Conservation (phyloP, 2,113 vertebrate genomes). For the Rallus limicola region DNA sequence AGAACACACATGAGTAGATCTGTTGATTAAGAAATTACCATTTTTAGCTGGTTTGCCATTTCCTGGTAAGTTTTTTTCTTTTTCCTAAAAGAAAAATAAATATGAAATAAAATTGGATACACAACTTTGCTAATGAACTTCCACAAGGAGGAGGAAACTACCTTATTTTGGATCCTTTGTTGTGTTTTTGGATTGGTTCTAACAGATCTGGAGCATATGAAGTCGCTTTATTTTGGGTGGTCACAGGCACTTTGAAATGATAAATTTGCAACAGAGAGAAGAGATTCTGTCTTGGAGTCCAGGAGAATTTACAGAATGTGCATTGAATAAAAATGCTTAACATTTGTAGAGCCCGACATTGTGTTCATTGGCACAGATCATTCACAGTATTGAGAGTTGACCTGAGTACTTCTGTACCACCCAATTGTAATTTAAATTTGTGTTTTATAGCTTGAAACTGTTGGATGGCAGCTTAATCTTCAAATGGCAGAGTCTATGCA, state of each 20-base stretch:
- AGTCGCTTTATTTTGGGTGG: neutral
- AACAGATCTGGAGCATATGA: neutral
- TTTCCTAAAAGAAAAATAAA: neutral
- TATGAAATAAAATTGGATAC: neutral
- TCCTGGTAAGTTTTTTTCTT: neutral
- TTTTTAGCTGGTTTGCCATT: neutral
- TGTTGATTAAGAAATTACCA: neutral
- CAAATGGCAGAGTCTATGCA: slow-evolving; percentile 91
- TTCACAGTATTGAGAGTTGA: slow-evolving; percentile 3
- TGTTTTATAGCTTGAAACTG: slow-evolving; percentile 87
- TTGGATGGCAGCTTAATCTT: slow-evolving; percentile 95
- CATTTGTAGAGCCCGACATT: neutral
- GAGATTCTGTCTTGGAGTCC: neutral
- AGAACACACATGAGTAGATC: neutral
- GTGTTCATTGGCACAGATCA: neutral
- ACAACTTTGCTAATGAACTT: neutral
- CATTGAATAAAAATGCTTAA: neutral
- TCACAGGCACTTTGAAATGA: neutral
- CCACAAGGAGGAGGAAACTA: neutral
- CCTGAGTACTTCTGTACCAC: neutral
- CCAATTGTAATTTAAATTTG: slow-evolving; percentile 42
- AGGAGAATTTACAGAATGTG: neutral
- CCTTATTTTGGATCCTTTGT: neutral
- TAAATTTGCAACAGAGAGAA: neutral
- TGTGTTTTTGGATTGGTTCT: neutral